Evolutionary conservation across 2,113 vertebrate species (phyloP), one percentile per base, ranked within the genome.

Genomic region (Origma solitaria): DNA sequence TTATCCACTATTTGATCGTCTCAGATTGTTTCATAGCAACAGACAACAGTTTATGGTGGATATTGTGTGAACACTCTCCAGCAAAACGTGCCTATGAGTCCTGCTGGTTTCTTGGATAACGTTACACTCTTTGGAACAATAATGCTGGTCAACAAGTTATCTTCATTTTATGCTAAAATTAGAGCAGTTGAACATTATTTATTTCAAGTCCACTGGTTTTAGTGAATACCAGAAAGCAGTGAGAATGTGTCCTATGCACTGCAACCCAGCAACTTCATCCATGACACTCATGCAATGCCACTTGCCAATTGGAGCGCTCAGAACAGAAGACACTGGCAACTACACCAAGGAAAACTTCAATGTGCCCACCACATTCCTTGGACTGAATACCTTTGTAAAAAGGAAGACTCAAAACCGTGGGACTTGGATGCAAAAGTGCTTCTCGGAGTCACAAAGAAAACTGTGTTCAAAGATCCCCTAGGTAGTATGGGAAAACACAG

Each of bases 11-110:
- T 81, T 84, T 89, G 86, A 97, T 96, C 81, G 44, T 56, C 65
- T 56, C 77, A 5, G 92, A 95, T 93, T 83, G 83, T 96, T 76
- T 77, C 92, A 15, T 75, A 91, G 95, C 93, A 96, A 97, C 91
- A 58, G 65, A 54, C 57, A 92, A 77, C 76, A 87, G 93, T 93
- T 83, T 71, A 51, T 40, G 23, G 64, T 31, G 58, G 64, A 80
- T 77, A 76, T 50, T 92, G 86, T 66, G 73, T 0, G 44, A 95
- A 58, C 58, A 12, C 24, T 80, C 80, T 85, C 47, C 50, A 58
- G 28, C 35, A 78, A 80, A 91, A 65, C 18, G 7, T 8, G 4
- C 65, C 53, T 35, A 1, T 3, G 61, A 81, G 69, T 40, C 83
- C 73, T 54, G 70, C 66, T 58, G 75, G 15, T 66, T 92, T 89